These are phyloP conservation scores for Aplochiton taeniatus DNA, from an alignment of 2,797 vertebrate genomes.

Conservation along the genomic window DNA sequence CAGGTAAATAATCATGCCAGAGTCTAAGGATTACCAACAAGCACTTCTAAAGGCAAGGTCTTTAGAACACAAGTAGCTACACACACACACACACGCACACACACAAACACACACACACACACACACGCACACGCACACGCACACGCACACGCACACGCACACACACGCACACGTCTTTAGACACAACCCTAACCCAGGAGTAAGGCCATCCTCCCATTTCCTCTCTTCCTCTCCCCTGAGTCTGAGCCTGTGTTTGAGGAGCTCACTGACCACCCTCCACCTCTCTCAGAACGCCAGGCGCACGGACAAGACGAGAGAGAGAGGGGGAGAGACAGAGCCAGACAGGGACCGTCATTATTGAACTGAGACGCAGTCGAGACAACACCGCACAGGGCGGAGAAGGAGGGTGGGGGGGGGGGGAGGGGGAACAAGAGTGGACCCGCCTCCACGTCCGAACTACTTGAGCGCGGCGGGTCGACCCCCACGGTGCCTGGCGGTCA, in stretches of 20 bases:
- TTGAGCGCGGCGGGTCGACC: no score
- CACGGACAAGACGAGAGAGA: not conserved
- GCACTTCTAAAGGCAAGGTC: not conserved
- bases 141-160: constrained; percentile 2
- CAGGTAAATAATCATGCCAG: constrained; percentile 60
- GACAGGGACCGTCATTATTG: not conserved
- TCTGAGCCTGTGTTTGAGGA: no score
- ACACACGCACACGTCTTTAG: not conserved
- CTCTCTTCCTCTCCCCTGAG: not conserved
- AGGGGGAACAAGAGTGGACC: no score
- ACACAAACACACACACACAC: constrained; percentile 25
- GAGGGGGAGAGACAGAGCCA: not conserved
- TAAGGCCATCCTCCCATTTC: constrained; percentile 1
- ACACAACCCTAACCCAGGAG: constrained; percentile 1
- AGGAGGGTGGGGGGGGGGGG: no score
- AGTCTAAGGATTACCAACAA: constrained; percentile 46
- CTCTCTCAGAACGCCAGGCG: not conserved
- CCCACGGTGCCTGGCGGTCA: not conserved
- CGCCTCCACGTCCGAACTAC: no score
- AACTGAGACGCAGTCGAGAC: not conserved
- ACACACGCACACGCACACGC: constrained; percentile 9
- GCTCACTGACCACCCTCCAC: not conserved
- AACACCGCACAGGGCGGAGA: no score
- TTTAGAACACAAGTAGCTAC: no score
- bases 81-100: constrained; percentile 12